A percentile compares a stretch with the other conserved stretches of the same genome.
Conservation (phyloP, 1,140 invertebrate genomes). For the Drosophila burlai region DNA sequence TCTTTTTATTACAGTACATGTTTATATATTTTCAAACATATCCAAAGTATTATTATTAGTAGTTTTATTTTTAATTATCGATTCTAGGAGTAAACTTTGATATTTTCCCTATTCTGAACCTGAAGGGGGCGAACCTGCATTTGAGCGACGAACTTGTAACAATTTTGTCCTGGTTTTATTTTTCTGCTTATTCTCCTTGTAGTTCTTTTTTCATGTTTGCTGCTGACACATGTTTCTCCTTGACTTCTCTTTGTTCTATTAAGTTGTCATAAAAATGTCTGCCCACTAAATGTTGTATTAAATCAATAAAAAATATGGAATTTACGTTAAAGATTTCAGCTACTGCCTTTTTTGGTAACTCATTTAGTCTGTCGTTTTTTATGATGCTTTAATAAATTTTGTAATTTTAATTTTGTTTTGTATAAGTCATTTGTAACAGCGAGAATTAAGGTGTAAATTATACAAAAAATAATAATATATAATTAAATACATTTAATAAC, state of each 20-base stretch:
- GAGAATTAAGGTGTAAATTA: too few species aligned
- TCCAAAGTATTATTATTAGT: too few species aligned
- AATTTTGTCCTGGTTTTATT: conserved; percentile 26
- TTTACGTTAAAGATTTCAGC: conserved; percentile 1
- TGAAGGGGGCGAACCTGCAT: background rate
- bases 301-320: conserved; percentile 27
- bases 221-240: conserved; percentile 20
- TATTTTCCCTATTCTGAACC: background rate
- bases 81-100: background rate
- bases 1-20: background rate
- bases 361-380: too few species aligned
- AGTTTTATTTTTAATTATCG: background rate
- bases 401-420: too few species aligned
- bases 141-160: conserved; percentile 17
- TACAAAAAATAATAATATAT: too few species aligned
- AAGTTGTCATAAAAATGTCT: conserved; percentile 33
- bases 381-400: too few species aligned
- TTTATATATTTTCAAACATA: too few species aligned
- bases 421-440: too few species aligned
- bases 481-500: too few species aligned
- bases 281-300: conserved; percentile 21
- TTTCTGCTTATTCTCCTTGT: background rate
- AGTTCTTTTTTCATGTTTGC: conserved; percentile 10
- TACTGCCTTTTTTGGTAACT: conserved; percentile 9
- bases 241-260: conserved; percentile 1